These are phyloP conservation scores for Ochropacha duplaris DNA, from an alignment of 2,888 invertebrate species.

Conservation along the genomic window DNA sequence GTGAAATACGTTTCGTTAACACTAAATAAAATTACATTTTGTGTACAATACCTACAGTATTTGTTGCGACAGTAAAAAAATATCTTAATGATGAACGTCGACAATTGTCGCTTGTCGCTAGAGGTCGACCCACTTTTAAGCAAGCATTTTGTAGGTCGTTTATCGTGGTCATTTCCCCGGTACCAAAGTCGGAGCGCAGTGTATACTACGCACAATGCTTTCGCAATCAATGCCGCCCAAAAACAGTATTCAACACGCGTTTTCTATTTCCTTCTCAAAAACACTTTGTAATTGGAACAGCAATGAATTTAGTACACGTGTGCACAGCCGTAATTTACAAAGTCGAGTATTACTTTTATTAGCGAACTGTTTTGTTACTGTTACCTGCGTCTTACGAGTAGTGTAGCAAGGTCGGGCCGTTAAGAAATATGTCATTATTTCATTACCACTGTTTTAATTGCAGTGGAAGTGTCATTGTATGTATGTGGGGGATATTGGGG, in stretches of 20 bases:
- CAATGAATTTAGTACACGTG: conserved; percentile 23
- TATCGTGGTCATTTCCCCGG: conserved; percentile 63
- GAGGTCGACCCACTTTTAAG: conserved; percentile 68
- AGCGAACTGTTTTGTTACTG: conserved; percentile 18
- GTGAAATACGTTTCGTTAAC: neutral
- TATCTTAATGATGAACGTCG: conserved; percentile 38
- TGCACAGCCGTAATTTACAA: conserved; percentile 7
- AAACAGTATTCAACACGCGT: conserved; percentile 33
- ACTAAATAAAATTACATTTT: neutral
- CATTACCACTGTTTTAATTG: conserved; percentile 45
- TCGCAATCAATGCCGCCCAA: conserved; percentile 22
- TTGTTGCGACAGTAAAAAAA: conserved; percentile 38
- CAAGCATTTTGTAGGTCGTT: conserved; percentile 69
- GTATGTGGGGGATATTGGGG: neutral
- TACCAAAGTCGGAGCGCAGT: conserved; percentile 24
- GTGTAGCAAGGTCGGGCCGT: conserved; percentile 20
- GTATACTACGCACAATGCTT: conserved; percentile 25
- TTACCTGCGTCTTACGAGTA: conserved; percentile 18
- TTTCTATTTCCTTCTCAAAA: conserved; percentile 23
- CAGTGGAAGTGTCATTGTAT: conserved; percentile 42
- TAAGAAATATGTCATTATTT: conserved; percentile 39
- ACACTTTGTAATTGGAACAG: conserved; percentile 24
- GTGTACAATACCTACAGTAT: conserved; percentile 1
- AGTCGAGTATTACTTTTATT: conserved; percentile 13
- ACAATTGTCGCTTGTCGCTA: conserved; percentile 46